phyloP scores from a whole-genome alignment of 2,888 invertebrate genomes.

The Rhodophaea formosa region DNA sequence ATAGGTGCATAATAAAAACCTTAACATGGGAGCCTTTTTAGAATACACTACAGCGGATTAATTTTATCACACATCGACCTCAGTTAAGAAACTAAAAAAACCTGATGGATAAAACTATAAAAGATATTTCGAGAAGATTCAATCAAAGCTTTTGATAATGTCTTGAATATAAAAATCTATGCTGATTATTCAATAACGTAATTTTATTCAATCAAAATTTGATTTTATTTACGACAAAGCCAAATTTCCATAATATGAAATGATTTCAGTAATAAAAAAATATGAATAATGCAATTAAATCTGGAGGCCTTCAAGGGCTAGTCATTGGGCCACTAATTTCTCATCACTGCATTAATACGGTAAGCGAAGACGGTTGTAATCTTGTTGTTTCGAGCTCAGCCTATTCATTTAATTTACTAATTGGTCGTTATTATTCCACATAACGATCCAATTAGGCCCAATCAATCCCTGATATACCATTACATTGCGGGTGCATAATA shows the following conservation, averaged over 20 bases:
- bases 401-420: slow-evolving; percentile 68
- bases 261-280: slow-evolving; percentile 11
- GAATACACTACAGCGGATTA: slow-evolving; percentile 53
- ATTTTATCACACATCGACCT: slow-evolving; percentile 53
- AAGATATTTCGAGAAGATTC: slow-evolving; percentile 7
- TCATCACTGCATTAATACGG: slow-evolving; percentile 38
- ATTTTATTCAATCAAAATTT: not conserved
- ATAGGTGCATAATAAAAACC: slow-evolving; percentile 64
- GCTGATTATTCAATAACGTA: not conserved
- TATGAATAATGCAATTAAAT: slow-evolving; percentile 11
- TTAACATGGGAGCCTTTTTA: slow-evolving; percentile 60
- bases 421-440: slow-evolving; percentile 70
- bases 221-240: not conserved
- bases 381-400: slow-evolving; percentile 50
- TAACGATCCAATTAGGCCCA: slow-evolving; percentile 73
- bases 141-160: slow-evolving; percentile 19
- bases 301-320: slow-evolving; percentile 40
- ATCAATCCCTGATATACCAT: slow-evolving; percentile 69
- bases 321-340: slow-evolving; percentile 34
- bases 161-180: not conserved
- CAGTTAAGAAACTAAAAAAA: slow-evolving; percentile 43
- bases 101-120: not conserved
- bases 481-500: slow-evolving; percentile 58
- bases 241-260: not conserved
- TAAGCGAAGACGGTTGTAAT: slow-evolving; percentile 47